phyloP scores from a whole-genome alignment of 2,888 invertebrate species.

The Camponotus fellah region DNA sequence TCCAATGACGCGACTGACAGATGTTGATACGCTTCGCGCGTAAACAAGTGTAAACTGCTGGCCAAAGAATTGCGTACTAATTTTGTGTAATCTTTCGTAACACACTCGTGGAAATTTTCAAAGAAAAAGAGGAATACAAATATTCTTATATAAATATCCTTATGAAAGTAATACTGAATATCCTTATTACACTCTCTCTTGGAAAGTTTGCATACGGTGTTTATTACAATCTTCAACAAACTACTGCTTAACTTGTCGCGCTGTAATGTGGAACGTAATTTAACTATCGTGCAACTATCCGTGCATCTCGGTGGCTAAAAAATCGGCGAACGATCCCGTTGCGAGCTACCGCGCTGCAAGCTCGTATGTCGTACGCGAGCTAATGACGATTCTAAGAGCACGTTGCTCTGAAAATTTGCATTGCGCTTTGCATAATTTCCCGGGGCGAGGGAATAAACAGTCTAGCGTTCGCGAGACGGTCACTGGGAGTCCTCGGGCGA shows the following conservation, averaged over 20 bases:
- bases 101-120: background rate
- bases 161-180: background rate
- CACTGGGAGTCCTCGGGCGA: constrained; percentile 29
- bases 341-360: constrained; percentile 41
- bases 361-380: constrained; percentile 43
- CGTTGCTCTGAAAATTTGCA: constrained; percentile 56
- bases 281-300: constrained; percentile 18
- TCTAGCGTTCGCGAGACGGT: constrained; percentile 19
- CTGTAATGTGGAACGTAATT: background rate
- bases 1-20: background rate
- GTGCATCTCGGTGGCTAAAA: constrained; percentile 8
- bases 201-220: background rate
- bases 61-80: background rate
- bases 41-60: background rate
- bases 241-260: constrained; percentile 19
- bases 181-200: background rate
- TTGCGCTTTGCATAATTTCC: constrained; percentile 62
- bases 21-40: background rate
- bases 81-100: background rate
- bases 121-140: background rate
- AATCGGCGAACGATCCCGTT: constrained; percentile 42
- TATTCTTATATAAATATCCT: background rate
- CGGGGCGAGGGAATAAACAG: constrained; percentile 52
- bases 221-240: constrained; percentile 36
- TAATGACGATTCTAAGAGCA: constrained; percentile 53